phyloP scores from a whole-genome alignment of 2,113 vertebrate genomes.

The Forbesichthys agassizii region DNA sequence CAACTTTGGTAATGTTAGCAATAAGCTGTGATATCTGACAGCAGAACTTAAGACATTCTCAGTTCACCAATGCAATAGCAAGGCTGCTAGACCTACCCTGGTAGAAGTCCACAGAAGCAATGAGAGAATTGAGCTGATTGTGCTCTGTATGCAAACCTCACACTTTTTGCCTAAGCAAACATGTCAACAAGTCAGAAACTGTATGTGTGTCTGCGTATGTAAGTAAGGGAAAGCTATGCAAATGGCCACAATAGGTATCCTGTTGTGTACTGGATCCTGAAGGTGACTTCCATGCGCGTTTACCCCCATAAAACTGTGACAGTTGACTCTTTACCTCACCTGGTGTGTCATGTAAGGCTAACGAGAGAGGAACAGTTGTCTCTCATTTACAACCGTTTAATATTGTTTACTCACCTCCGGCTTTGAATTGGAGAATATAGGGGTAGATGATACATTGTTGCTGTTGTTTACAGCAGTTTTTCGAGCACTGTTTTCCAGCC shows the following conservation, averaged over 20 bases:
- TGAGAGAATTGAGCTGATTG: constrained; percentile 16
- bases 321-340: constrained; percentile 25
- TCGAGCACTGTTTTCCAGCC: constrained; percentile 28
- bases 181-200: constrained; percentile 29
- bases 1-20: constrained; percentile 63
- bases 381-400: constrained; percentile 5
- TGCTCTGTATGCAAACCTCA: constrained; percentile 62
- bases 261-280: constrained; percentile 22
- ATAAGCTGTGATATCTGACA: constrained; percentile 67
- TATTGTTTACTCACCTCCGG: constrained; percentile 50
- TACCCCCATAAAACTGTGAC: constrained; percentile 23
- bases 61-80: constrained; percentile 65
- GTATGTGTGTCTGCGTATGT: constrained; percentile 25
- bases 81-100: constrained; percentile 59
- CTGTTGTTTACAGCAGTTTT: constrained; percentile 66
- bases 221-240: constrained; percentile 65
- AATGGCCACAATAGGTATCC: constrained; percentile 51
- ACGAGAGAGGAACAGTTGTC: constrained; percentile 16
- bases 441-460: constrained; percentile 55
- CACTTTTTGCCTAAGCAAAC: constrained; percentile 69
- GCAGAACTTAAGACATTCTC: constrained; percentile 64
- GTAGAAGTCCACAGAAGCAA: constrained; percentile 47
- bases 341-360: constrained; percentile 30
- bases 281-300: constrained; percentile 22
- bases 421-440: constrained; percentile 30